These are phyloP conservation scores for Monopterus albus DNA, from an alignment of 2,113 vertebrate genomes.

Conservation along the genomic window DNA sequence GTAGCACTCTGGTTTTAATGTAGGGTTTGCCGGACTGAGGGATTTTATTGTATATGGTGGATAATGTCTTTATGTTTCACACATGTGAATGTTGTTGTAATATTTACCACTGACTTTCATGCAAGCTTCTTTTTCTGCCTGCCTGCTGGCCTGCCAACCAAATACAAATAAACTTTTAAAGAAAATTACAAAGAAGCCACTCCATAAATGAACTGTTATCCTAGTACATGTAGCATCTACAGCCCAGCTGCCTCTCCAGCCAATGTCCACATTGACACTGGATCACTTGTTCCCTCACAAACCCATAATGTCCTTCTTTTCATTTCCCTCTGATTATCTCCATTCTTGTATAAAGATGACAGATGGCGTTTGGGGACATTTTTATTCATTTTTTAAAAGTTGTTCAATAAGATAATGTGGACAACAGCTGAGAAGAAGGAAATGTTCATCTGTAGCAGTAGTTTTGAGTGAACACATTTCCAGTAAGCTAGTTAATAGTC, in stretches of 20 bases:
- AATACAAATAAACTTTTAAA: conserved; percentile 1
- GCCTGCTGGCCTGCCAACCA: background rate
- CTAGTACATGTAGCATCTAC: background rate
- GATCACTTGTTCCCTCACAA: conserved; percentile 12
- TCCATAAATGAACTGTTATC: background rate
- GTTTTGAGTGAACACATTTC: background rate
- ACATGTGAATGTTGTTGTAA: conserved; percentile 26
- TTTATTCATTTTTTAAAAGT: background rate
- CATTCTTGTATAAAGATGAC: conserved; percentile 36
- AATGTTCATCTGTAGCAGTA: background rate
- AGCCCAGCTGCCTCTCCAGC: conserved; percentile 25
- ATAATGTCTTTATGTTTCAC: conserved; percentile 29
- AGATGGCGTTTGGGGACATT: conserved; percentile 30
- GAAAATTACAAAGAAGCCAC: background rate
- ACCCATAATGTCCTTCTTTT: conserved; percentile 7
- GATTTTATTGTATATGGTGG: conserved; percentile 23
- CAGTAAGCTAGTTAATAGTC: background rate
- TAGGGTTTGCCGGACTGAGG: conserved; percentile 12
- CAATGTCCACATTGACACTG: conserved; percentile 11
- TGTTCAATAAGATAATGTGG: conserved; percentile 3
- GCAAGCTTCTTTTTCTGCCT: background rate
- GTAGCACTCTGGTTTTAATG: conserved; percentile 15
- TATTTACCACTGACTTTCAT: conserved; percentile 19
- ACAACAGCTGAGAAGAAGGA: conserved; percentile 2
- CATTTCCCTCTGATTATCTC: conserved; percentile 23